Percentiles rank a stretch among this genome's conserved stretches.
Conservation (phyloP, 1,140 invertebrate species). For the Ceratina japonica region DNA sequence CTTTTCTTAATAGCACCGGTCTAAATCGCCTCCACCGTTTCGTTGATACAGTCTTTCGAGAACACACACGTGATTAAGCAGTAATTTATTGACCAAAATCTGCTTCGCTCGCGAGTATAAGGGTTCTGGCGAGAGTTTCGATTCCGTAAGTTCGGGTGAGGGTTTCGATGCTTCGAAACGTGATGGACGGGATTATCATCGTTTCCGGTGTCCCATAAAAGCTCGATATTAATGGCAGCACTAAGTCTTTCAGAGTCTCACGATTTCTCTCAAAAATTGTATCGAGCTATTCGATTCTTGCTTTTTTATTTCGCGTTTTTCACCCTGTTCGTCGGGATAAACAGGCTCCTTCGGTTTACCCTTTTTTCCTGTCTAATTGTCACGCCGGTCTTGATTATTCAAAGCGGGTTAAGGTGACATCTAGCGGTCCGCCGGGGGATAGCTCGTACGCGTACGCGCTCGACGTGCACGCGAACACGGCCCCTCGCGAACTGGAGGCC, state of each 20-base stretch:
- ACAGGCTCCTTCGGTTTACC: constrained; percentile 20
- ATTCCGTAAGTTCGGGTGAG: not conserved
- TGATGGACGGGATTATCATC: constrained; percentile 26
- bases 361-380: constrained; percentile 18
- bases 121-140: not conserved
- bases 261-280: too few species aligned
- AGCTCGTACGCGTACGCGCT: constrained; percentile 46
- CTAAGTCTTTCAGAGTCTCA: not conserved
- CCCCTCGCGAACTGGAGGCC: constrained; percentile 65
- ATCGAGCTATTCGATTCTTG: too few species aligned
- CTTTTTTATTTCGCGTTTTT: constrained; percentile 14
- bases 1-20: too few species aligned
- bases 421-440: constrained; percentile 52
- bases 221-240: not conserved
- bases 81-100: constrained; percentile 29
- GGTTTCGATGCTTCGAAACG: constrained; percentile 5
- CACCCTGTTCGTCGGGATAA: not conserved
- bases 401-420: constrained; percentile 60
- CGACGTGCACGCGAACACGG: constrained; percentile 61
- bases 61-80: constrained; percentile 3
- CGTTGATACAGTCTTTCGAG: not conserved
- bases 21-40: not conserved
- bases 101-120: not conserved
- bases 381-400: constrained; percentile 54
- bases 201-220: constrained; percentile 6